phyloP scores from a whole-genome alignment of 2,113 vertebrate genomes.

The Plectropomus leopardus region DNA sequence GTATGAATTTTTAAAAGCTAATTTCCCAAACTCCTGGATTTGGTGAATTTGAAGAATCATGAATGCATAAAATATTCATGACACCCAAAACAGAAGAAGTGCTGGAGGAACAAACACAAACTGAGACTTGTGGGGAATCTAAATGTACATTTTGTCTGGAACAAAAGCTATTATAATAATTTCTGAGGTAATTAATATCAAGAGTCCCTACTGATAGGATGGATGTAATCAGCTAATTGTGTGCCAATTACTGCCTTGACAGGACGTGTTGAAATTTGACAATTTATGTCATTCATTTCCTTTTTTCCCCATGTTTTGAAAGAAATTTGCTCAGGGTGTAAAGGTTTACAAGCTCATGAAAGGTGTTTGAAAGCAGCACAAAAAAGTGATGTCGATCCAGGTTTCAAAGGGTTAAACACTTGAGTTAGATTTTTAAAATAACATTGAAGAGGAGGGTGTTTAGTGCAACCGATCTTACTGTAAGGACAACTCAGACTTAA shows the following conservation, averaged over 20 bases:
- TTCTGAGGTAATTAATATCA: slow-evolving; percentile 15
- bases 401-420: too few relatives aligned
- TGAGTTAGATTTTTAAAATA: too few relatives aligned
- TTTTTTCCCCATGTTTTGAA: too few relatives aligned
- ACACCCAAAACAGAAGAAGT: neutral
- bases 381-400: too few relatives aligned
- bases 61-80: slow-evolving; percentile 2
- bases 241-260: neutral
- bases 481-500: too few relatives aligned
- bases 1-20: neutral
- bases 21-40: neutral
- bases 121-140: neutral
- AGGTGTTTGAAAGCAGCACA: too few relatives aligned
- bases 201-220: neutral
- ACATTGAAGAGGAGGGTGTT: too few relatives aligned
- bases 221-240: neutral
- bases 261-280: slow-evolving; percentile 7
- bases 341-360: too few relatives aligned
- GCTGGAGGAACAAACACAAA: neutral
- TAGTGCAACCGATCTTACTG: too few relatives aligned
- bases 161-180: slow-evolving; percentile 7
- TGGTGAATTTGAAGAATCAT: neutral
- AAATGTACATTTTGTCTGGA: neutral
- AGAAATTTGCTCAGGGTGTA: too few relatives aligned
- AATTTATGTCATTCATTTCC: too few relatives aligned